Evolutionary conservation across 2,113 vertebrate genomes (phyloP), one percentile per base, ranked within the genome.

Genomic region (Semnornis frantzii): DNA sequence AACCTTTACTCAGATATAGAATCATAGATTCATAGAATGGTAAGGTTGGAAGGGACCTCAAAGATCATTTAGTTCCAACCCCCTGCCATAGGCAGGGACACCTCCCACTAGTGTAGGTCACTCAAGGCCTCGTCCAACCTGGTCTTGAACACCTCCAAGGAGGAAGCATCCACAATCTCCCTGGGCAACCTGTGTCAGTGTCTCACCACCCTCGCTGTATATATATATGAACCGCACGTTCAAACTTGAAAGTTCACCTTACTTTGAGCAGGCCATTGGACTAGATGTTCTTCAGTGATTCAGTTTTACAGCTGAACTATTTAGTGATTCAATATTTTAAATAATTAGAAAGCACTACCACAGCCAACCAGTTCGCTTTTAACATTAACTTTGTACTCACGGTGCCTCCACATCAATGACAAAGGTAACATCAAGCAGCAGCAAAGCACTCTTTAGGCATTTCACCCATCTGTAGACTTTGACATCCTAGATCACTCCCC

Each of bases 401-500:
- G 21, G 44, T 44, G 63, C 30, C 63, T 54, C 55, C 1, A 0
- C 42, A 34, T 19, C 76, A 73, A 42, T 5, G n/a, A 80, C 34
- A 82, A 75, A 55, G 1, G 24, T 13, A 80, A 70, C 1, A 19
- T 15, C 15, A 9, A 87, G 59, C 12, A 64, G 50, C 6, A 55
- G 62, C 33, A 83, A 81, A 82, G 18, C n/a, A n/a, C 0, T 0
- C 10, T 66, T 82, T 8, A 73, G 63, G 52, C 3, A 0, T 66
- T 87, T 60, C 64, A 46, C 69, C 64, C 13, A 50, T 27, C 44
- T 1, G 1, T 1, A 6, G 25, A 33, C 44, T 87, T 28, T 66
- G 52, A 91, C 79, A 77, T 80, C 64, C 55, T 34, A 66, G 57
- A 69, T 70, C 82, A 89, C 57, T 80, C 79, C 85, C 79, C 24